Evolutionary conservation across 2,888 invertebrate species (phyloP), one percentile per base, ranked within the genome.

Genomic region (Stenoptilia bipunctidactyla): DNA sequence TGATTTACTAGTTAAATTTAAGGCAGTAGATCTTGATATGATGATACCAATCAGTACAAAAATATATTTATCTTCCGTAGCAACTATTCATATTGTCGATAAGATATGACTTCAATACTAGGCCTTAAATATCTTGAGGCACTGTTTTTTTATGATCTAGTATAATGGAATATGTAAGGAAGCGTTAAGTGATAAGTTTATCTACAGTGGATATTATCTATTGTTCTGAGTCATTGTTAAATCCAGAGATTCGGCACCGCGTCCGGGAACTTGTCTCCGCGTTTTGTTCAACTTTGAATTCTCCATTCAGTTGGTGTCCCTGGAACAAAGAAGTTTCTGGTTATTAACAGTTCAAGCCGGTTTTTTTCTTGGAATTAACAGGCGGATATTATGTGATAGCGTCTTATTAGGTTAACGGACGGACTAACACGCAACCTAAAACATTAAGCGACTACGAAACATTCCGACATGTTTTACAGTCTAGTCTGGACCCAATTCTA

Each of bases 1-100:
- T 10, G 10, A 4, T n/a, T 30, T 8, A 30, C n/a, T 20, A 20
- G 20, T 8, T 45, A 51, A 3, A 10, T 25, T 13, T 58, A 62
- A 61, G 57, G 58, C 60, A 58, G 48, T 43, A 44, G 37, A 42
- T 41, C 30, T 30, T 30, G 30, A 30, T 30, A 30, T 30, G 30
- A 25, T 6, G 5, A 10, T n/a, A 30, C 12, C 30, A 8, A 30
- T 20, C 30, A 30, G 30, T 30, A 30, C 9, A 30, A 30, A 30
- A 30, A 30, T 30, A 30, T 30, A 9, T 30, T 30, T 10, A 30
- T 30, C 9, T 30, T 25, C n/a, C 6, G n/a, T 4, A 3, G 30
- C 30, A 9, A 25, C 9, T 25, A 9, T 25, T 6, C 25, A 25
- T 25, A 5, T 25, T 25, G 5, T 20, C 20, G 20, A 20, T 20